Percentiles rank a stretch among this genome's conserved stretches.
These are phyloP conservation scores for Drosophila demipolita DNA, from an alignment of 2,888 invertebrate genomes.

Conservation along the genomic window DNA sequence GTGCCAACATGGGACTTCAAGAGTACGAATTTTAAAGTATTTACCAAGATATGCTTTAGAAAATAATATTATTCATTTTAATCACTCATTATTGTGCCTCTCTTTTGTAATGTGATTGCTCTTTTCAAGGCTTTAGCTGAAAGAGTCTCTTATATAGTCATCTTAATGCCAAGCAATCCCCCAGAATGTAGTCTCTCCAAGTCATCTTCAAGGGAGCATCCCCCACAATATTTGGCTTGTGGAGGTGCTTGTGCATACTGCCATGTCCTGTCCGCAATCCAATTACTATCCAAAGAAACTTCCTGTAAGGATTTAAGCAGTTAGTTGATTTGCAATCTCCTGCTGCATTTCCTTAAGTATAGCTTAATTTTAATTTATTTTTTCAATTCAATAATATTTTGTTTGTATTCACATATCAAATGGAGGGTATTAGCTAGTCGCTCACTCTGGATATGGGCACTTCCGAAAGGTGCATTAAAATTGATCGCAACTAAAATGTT, in stretches of 20 bases:
- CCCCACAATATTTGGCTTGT: neutral
- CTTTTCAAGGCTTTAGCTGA: neutral
- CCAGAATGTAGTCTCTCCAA: neutral
- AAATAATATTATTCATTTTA: neutral
- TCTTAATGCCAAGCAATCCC: neutral
- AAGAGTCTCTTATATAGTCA: neutral
- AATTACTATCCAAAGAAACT: too few species aligned
- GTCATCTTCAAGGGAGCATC: neutral
- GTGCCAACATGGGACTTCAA: neutral
- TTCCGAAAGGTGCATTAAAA: constrained; percentile 13
- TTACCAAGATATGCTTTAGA: neutral
- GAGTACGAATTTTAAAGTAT: neutral
- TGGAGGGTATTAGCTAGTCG: neutral
- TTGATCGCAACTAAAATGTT: constrained; percentile 44
- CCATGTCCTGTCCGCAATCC: neutral
- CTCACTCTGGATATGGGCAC: too few species aligned
- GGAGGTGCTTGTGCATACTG: neutral
- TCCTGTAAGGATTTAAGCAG: neutral
- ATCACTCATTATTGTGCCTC: neutral
- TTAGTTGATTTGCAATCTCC: neutral
- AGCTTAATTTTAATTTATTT: neutral
- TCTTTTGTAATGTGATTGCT: neutral
- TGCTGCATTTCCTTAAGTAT: neutral
- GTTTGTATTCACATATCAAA: neutral
- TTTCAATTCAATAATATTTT: neutral